Conservation (phyloP, 2,888 invertebrate genomes). For the Andrena praecox region DNA sequence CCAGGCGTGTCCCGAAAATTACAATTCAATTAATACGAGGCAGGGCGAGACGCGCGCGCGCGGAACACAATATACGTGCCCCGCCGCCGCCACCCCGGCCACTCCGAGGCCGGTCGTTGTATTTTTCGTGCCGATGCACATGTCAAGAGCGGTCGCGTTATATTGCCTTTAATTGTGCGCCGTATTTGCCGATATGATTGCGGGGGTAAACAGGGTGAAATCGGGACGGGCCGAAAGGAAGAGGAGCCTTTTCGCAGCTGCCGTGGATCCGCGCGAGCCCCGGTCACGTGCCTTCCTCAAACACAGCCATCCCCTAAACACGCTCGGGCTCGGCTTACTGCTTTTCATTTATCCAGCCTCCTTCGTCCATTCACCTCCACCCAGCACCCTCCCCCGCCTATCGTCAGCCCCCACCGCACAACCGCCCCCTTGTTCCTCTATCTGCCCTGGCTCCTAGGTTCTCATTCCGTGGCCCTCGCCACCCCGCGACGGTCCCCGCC, state of each 20-base stretch:
- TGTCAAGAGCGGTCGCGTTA: conserved; percentile 70
- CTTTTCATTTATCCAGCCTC: conserved; percentile 75
- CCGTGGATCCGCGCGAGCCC: conserved; percentile 59
- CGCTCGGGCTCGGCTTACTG: conserved; percentile 75
- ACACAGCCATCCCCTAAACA: conserved; percentile 72
- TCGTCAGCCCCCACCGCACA: background rate
- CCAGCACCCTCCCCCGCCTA: conserved; percentile 5
- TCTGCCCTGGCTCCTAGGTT: conserved; percentile 39
- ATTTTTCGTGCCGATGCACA: conserved; percentile 70
- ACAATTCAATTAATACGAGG: conserved; percentile 59
- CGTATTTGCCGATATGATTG: conserved; percentile 74
- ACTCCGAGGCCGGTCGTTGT: conserved; percentile 7
- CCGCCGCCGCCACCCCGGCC: background rate
- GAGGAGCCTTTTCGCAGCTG: conserved; percentile 77
- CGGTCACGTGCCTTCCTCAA: conserved; percentile 78
- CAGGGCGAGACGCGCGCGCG: background rate
- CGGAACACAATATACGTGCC: conserved; percentile 29
- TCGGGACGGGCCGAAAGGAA: conserved; percentile 38
- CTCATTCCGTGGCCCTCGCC: conserved; percentile 34
- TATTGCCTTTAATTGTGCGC: conserved; percentile 74
- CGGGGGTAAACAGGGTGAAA: conserved; percentile 68
- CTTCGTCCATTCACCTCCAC: conserved; percentile 10
- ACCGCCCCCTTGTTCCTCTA: background rate
- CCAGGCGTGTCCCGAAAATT: conserved; percentile 33
- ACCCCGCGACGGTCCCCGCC: conserved; percentile 16